phyloP scores from a whole-genome alignment of 2,888 invertebrate species.

The Campoplex capitator region DNA sequence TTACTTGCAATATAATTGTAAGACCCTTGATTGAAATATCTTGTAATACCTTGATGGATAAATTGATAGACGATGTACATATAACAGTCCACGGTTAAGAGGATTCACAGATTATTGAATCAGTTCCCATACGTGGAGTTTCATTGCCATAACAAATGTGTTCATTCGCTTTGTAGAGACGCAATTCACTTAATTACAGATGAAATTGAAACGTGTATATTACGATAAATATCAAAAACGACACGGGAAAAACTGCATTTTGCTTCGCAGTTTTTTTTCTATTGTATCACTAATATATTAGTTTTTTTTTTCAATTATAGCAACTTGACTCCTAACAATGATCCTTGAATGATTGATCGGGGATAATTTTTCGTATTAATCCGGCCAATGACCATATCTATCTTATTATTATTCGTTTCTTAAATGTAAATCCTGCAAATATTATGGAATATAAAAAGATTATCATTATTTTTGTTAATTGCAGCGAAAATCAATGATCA shows the following conservation, averaged over 20 bases:
- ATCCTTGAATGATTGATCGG: too few relatives aligned
- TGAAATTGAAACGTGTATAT: not conserved
- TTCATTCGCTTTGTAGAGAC: not conserved
- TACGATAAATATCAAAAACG: not conserved
- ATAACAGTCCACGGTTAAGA: not conserved
- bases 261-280: not conserved
- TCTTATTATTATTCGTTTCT: too few relatives aligned
- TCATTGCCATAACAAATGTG: not conserved
- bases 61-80: constrained; percentile 1
- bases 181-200: not conserved
- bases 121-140: not conserved
- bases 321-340: too few relatives aligned
- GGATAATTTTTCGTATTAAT: too few relatives aligned
- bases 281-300: not conserved
- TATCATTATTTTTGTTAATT: not conserved
- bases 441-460: too few relatives aligned
- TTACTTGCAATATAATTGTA: constrained; percentile 34
- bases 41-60: constrained; percentile 65
- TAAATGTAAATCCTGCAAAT: too few relatives aligned
- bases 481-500: not conserved
- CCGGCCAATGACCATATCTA: too few relatives aligned
- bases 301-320: too few relatives aligned
- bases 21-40: constrained; percentile 71
- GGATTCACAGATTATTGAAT: not conserved
- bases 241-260: not conserved